phyloP scores from a whole-genome alignment of 2,113 vertebrate species.

The Sylvietta virens region DNA sequence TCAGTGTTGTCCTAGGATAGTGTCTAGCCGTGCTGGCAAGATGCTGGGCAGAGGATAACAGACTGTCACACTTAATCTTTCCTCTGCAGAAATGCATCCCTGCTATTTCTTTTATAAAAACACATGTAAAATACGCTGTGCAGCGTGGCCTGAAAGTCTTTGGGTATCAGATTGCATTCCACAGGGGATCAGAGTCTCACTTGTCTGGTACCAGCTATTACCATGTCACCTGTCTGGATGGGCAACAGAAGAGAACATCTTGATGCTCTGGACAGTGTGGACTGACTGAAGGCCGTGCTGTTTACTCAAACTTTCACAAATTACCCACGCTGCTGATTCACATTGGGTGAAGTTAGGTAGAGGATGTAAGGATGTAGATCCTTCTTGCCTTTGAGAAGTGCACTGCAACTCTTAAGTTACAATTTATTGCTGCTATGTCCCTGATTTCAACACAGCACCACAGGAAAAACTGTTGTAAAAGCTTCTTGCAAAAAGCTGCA shows the following conservation, averaged over 20 bases:
- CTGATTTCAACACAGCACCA: background rate
- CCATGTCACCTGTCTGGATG: background rate
- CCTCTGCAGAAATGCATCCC: background rate
- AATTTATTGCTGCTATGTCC: background rate
- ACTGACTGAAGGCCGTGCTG: background rate
- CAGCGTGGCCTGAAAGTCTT: background rate
- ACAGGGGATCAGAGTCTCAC: background rate
- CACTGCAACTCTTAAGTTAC: background rate
- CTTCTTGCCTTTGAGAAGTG: background rate
- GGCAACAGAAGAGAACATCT: background rate
- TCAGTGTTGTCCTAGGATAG: background rate
- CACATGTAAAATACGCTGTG: fast-evolving
- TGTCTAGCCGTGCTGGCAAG: background rate
- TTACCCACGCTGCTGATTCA: background rate
- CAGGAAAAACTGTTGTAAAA: background rate
- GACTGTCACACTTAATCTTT: background rate
- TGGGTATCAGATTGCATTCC: background rate
- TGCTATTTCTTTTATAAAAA: background rate
- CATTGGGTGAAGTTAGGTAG: background rate
- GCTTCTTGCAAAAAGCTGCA: background rate
- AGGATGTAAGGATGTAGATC: background rate
- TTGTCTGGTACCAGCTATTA: background rate
- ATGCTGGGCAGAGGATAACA: background rate
- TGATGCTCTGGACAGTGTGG: background rate
- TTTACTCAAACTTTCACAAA: background rate